phyloP scores from a whole-genome alignment of 2,888 invertebrate genomes.

The Hemistola chrysoprasaria region DNA sequence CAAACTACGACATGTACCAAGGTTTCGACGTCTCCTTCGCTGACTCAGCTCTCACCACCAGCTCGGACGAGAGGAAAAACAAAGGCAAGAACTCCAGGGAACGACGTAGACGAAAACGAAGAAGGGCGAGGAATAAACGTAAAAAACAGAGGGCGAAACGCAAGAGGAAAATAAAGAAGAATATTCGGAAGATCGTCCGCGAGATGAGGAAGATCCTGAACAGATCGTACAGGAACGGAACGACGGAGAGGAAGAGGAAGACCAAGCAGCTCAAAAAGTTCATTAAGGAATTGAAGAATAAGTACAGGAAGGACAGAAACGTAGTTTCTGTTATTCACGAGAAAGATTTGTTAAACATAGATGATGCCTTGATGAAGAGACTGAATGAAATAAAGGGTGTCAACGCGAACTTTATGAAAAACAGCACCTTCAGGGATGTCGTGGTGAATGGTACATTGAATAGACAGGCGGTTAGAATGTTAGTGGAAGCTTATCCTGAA shows the following conservation, averaged over 20 bases:
- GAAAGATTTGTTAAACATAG: constrained; percentile 49
- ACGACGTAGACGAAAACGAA: constrained; percentile 25
- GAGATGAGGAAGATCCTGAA: constrained; percentile 57
- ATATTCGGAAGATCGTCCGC: constrained; percentile 50
- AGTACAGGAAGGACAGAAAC: constrained; percentile 57
- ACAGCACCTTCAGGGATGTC: constrained; percentile 57
- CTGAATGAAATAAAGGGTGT: constrained; percentile 45
- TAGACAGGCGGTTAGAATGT: constrained; percentile 38
- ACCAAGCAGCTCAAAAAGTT: constrained; percentile 63
- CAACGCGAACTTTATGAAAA: constrained; percentile 50
- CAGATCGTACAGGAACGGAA: constrained; percentile 53
- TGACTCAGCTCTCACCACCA: constrained; percentile 48
- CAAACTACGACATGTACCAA: constrained; percentile 62
- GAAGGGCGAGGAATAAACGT: constrained; percentile 35
- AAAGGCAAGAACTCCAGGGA: constrained; percentile 36
- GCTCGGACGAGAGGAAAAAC: constrained; percentile 46
- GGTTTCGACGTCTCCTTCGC: constrained; percentile 65
- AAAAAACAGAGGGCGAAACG: constrained; percentile 40
- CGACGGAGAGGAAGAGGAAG: constrained; percentile 50
- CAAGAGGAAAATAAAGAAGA: constrained; percentile 53
- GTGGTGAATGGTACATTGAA: constrained; percentile 55
- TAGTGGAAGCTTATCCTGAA: constrained; percentile 58
- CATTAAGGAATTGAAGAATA: constrained; percentile 54
- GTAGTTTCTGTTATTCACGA: constrained; percentile 56
- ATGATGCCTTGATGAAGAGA: constrained; percentile 39